Conservation (phyloP, 2,888 invertebrate genomes). For the Blastobasis lacticolella region DNA sequence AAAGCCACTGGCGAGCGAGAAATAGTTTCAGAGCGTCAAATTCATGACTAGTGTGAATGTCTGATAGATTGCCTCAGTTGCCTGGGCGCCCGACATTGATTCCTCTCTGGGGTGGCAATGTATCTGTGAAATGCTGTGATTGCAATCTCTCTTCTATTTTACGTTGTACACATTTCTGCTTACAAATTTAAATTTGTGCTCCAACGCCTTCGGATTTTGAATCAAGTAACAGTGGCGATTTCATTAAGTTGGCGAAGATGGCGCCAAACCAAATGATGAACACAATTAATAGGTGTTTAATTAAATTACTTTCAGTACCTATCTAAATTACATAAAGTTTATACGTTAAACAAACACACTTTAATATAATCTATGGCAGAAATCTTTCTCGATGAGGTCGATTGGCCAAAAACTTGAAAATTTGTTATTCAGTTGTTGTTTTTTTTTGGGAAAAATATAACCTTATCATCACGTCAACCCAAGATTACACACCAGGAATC, state of each 20-base stretch:
- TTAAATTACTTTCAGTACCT: too few species aligned
- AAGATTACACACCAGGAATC: too few species aligned
- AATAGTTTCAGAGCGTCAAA: conserved; percentile 64
- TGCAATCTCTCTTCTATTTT: neutral
- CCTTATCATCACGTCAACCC: too few species aligned
- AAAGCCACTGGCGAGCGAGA: conserved; percentile 23
- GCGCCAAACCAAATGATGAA: too few species aligned
- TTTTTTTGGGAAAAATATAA: too few species aligned
- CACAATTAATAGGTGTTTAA: too few species aligned
- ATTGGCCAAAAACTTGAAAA: too few species aligned
- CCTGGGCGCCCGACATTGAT: conserved; percentile 15
- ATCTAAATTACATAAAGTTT: neutral
- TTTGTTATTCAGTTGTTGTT: too few species aligned
- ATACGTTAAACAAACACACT: neutral
- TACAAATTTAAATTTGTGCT: neutral
- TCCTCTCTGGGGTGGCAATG: conserved; percentile 16
- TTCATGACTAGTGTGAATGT: conserved; percentile 63
- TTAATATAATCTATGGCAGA: neutral
- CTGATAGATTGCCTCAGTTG: conserved; percentile 42
- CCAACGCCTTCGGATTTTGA: too few species aligned
- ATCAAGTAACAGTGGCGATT: too few species aligned
- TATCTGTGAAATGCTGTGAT: neutral
- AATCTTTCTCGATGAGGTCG: neutral
- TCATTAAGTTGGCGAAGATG: too few species aligned
- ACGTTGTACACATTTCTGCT: neutral